These are phyloP conservation scores for Pogonus chalceus DNA, from an alignment of 1,140 invertebrate species.

Conservation along the genomic window DNA sequence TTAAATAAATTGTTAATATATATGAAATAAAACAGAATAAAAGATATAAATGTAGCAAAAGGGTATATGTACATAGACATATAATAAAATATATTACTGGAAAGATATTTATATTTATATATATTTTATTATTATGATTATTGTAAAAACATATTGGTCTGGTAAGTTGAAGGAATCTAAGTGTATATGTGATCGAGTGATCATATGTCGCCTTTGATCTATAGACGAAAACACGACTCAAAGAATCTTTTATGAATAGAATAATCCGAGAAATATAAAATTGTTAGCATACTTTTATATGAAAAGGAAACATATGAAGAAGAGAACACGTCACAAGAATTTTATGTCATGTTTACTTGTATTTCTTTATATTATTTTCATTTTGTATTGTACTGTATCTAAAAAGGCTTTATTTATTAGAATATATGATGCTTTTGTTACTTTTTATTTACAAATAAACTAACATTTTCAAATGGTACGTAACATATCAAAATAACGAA, in stretches of 20 bases:
- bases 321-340: background rate
- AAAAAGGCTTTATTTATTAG: no score
- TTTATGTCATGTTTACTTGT: background rate
- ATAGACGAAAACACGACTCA: background rate
- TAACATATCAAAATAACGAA: no score
- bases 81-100: background rate
- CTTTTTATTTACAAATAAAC: no score
- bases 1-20: no score
- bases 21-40: background rate
- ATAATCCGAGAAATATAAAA: constrained; percentile 6
- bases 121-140: background rate
- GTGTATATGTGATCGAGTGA: no score
- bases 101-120: background rate
- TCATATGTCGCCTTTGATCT: background rate
- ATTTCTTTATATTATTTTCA: background rate
- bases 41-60: background rate
- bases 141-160: background rate
- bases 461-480: no score
- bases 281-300: constrained; percentile 4
- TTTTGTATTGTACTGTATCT: no score
- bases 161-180: no score
- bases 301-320: constrained; percentile 1
- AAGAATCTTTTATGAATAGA: constrained; percentile 5
- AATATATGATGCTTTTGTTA: no score
- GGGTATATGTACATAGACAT: background rate